Evolutionary conservation across 2,888 invertebrate genomes (phyloP).

Genomic region (Drosophila multiciliata): DNA sequence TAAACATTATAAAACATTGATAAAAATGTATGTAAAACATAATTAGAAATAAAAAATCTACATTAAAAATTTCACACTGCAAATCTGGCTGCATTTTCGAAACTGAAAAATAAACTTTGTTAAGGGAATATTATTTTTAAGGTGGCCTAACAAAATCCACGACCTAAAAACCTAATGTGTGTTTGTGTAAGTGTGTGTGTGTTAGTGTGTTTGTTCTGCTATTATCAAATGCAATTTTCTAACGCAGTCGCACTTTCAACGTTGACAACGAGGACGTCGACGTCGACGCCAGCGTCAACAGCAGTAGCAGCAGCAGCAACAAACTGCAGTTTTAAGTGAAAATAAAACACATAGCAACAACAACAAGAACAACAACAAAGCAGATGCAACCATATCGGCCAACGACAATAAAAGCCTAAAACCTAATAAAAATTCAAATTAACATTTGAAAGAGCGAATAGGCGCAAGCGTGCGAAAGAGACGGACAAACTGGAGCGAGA

Average conservation of each 20-base stretch:
- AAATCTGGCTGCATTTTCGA: constrained; percentile 19
- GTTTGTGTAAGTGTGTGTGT: constrained; percentile 16
- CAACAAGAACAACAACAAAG: constrained; percentile 26
- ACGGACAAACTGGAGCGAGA: constrained; percentile 8
- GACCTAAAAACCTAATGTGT: constrained; percentile 45
- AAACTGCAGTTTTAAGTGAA: constrained; percentile 60
- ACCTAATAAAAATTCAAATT: constrained; percentile 84
- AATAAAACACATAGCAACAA: constrained; percentile 64
- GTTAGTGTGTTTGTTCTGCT: constrained; percentile 44
- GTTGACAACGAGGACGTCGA: constrained; percentile 62
- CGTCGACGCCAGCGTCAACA: constrained; percentile 35
- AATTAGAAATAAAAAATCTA: constrained; percentile 7
- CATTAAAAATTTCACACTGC: constrained; percentile 1
- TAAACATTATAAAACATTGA: neutral
- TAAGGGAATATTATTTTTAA: constrained; percentile 13
- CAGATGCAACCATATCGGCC: constrained; percentile 34
- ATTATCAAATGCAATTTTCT: constrained; percentile 82
- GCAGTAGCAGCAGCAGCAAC: constrained; percentile 40
- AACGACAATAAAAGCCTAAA: constrained; percentile 80
- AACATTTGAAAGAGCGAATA: constrained; percentile 78
- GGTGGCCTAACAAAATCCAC: constrained; percentile 43
- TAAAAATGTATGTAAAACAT: neutral
- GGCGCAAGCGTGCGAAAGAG: constrained; percentile 44
- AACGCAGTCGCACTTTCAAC: constrained; percentile 83
- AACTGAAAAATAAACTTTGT: constrained; percentile 21